These are phyloP conservation scores for Campoletis raptor DNA, from an alignment of 2,888 invertebrate genomes.

Conservation along the genomic window DNA sequence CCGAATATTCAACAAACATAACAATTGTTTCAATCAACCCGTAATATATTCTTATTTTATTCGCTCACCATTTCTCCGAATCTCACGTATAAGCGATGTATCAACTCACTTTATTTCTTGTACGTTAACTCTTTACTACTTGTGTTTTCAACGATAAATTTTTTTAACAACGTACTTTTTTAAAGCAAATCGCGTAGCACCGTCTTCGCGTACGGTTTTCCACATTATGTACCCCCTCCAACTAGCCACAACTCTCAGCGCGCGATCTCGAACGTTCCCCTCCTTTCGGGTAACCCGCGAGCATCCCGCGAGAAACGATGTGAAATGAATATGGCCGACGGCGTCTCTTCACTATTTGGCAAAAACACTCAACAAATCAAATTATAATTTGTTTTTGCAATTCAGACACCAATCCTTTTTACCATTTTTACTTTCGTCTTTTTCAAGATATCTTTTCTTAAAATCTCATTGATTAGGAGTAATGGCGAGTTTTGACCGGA, in stretches of 20 bases:
- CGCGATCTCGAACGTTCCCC: conserved; percentile 77
- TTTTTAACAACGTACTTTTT: conserved; percentile 61
- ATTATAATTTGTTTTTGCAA: neutral
- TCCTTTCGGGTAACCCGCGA: conserved; percentile 27
- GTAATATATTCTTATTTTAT: conserved; percentile 52
- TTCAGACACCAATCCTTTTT: neutral
- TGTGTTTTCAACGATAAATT: conserved; percentile 36
- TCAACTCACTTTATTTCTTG: conserved; percentile 30
- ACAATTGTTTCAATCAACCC: conserved; percentile 1
- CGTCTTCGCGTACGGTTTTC: conserved; percentile 70
- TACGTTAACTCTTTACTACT: conserved; percentile 15
- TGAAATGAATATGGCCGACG: conserved; percentile 83
- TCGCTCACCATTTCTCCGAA: conserved; percentile 78
- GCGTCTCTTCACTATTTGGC: conserved; percentile 74
- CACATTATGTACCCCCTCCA: conserved; percentile 72
- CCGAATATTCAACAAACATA: conserved; percentile 80
- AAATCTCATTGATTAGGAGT: neutral
- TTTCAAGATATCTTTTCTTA: neutral
- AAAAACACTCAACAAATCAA: conserved; percentile 56
- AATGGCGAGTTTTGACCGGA: neutral
- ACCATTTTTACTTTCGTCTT: neutral
- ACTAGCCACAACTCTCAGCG: conserved; percentile 62
- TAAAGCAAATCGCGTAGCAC: conserved; percentile 65
- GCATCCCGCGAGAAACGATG: conserved; percentile 72
- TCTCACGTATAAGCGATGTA: conserved; percentile 39